Evolutionary conservation across 2,888 invertebrate species (phyloP), one percentile per base, ranked within the genome.

Genomic region (Drosophila pegasa): DNA sequence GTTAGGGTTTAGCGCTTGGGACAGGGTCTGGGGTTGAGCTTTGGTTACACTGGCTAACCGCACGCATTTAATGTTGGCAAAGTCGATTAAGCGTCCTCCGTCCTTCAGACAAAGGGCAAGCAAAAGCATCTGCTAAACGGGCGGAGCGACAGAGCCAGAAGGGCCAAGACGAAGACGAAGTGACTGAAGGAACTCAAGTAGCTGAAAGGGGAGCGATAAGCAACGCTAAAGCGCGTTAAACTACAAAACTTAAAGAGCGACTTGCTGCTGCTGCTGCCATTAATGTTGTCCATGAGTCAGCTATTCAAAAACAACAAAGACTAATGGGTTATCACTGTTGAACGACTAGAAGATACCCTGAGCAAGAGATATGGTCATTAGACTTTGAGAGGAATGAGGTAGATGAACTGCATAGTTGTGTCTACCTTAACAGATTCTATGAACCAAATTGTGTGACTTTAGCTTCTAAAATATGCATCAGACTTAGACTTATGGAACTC

Each of bases 51-150:
- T 65, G 80, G 61, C 72, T 78, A 87, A 85, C 87, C 84, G 67
- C 84, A 84, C 82, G 72, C 87, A 87, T 87, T 87, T 77, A 82
- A 85, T 85, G 83, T 80, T 78, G 71, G 77, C 67, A 87, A 85
- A 85, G 85, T 87, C 87, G 87, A 85, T 85, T 87, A 85, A 80
- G 80, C 77, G 59, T 29, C 63, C 64, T 75, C 72, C 76, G 63
- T 66, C 48, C 56, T 43, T 52, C 62, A 59, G 67, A 68, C 71
- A 61, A 56, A 73, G 59, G 47, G 48, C 71, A 52, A 45, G 47
- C 54, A 64, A 50, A 41, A 58, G 45, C 75, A 72, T 76, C 75
- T 76, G 75, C 76, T 72, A 51, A 71, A 52, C 64, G 27, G 22
- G 10, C 37, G 5, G 4, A 8, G 14, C 3, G 8, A 3, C 5